A percentile compares a stretch with the other conserved stretches of the same genome.
Conservation (phyloP, 2,113 vertebrate species). For the Podarcis cretensis region DNA sequence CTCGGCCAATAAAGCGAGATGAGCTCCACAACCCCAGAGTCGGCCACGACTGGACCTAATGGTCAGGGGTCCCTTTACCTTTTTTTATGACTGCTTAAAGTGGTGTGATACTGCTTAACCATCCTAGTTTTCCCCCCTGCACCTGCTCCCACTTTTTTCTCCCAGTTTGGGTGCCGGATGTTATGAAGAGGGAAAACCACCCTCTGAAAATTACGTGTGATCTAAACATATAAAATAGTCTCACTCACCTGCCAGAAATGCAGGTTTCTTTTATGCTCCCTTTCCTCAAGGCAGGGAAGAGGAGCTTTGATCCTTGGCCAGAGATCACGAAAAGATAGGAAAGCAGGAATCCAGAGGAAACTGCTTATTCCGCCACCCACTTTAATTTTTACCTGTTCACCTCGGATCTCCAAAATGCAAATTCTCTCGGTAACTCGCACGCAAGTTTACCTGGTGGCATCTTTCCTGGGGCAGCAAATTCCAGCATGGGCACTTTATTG, state of each 20-base stretch:
- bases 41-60: too few species aligned
- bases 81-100: too few species aligned
- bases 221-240: not conserved
- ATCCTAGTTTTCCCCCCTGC: not conserved
- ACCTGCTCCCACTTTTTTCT: not conserved
- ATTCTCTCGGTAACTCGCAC: not conserved
- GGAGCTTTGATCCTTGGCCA: not conserved
- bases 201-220: not conserved
- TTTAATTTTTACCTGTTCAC: not conserved
- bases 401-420: not conserved
- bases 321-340: not conserved
- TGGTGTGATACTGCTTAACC: too few species aligned
- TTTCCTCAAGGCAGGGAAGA: not conserved
- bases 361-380: not conserved
- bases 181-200: not conserved
- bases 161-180: not conserved
- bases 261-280: not conserved
- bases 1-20: too few species aligned
- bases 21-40: too few species aligned
- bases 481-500: conserved; percentile 73
- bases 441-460: conserved; percentile 59
- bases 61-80: too few species aligned
- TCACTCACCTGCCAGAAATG: not conserved
- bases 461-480: conserved; percentile 43
- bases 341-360: not conserved